phyloP scores from a whole-genome alignment of 1,140 invertebrate genomes.

The Hylaeus volcanicus region DNA sequence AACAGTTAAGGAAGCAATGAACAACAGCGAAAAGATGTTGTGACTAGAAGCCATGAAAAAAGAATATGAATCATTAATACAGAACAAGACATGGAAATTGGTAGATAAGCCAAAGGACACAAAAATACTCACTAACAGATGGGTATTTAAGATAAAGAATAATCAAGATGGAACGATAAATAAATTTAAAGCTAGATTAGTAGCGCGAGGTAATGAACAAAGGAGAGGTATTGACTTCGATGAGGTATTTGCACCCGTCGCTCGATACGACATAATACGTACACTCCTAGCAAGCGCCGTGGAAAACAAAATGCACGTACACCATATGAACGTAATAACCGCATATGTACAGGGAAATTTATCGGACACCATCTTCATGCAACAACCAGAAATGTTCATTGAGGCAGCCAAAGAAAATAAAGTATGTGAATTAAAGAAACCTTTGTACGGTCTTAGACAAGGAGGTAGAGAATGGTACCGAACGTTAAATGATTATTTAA shows the following conservation, averaged over 20 bases:
- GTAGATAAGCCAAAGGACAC: neutral
- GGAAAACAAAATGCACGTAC: no score
- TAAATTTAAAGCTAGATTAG: conserved; percentile 3
- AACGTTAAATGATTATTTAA: no score
- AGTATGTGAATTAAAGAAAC: no score
- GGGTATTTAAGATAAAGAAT: neutral
- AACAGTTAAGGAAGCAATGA: neutral
- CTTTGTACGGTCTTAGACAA: no score
- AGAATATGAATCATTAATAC: neutral
- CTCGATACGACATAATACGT: no score
- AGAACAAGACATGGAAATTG: conserved; percentile 2
- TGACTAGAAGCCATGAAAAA: neutral
- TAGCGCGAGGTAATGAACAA: neutral
- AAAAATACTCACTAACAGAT: conserved; percentile 1
- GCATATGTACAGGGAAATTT: no score
- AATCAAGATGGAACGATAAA: neutral
- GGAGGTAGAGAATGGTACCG: no score
- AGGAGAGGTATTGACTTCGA: neutral
- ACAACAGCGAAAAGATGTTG: neutral
- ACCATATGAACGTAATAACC: no score
- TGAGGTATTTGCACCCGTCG: neutral
- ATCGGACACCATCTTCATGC: no score
- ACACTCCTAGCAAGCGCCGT: no score
- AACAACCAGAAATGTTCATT: no score
- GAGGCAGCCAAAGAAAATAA: no score